Evolutionary conservation across 2,888 invertebrate species (phyloP), one percentile per base, ranked within the genome.

Genomic region (Barypeithes pellucidus): DNA sequence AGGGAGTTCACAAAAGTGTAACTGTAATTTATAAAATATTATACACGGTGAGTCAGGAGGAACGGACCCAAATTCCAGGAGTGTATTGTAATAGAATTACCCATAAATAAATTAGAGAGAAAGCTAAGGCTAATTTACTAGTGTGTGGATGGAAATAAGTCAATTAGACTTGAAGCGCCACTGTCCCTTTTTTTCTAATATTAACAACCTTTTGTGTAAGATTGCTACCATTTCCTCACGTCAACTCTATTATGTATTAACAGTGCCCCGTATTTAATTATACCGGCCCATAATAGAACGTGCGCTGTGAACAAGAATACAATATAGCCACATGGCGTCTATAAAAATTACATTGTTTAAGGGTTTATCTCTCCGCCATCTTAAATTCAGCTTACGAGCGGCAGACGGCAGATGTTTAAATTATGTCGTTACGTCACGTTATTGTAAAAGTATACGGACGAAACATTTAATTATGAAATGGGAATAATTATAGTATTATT

Each of bases 311-410:
- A 50, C 54, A 20, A 62, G 29, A 50, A 67, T 24, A 71, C 74
- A 74, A 71, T 73, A 67, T 52, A 67, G 61, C 74, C 74, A 74
- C 74, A 74, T 74, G 70, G 70, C 67, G 70, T 71, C 67, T 71
- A 67, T 71, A 74, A 74, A 74, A 74, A 71, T 74, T 71, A 74
- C 69, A 71, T 67, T 71, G 70, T 74, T 71, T 71, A 74, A 74
- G 67, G 74, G 62, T 62, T 73, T 74, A 74, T 71, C 74, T 74
- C 71, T 74, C 74, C 74, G 70, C 74, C 74, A 74, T 74, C 74
- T 71, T 71, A 66, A 65, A 63, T 70, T 61, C 52, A 14, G 20
- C 45, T 20, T 45, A 43, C 62, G 62, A 67, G 33, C 20, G 24
- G 33, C 47, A 68, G 73, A 73, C 73, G 61, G 69, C 73, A 73